phyloP scores from a whole-genome alignment of 2,797 vertebrate species.

The Euthynnus affinis region DNA sequence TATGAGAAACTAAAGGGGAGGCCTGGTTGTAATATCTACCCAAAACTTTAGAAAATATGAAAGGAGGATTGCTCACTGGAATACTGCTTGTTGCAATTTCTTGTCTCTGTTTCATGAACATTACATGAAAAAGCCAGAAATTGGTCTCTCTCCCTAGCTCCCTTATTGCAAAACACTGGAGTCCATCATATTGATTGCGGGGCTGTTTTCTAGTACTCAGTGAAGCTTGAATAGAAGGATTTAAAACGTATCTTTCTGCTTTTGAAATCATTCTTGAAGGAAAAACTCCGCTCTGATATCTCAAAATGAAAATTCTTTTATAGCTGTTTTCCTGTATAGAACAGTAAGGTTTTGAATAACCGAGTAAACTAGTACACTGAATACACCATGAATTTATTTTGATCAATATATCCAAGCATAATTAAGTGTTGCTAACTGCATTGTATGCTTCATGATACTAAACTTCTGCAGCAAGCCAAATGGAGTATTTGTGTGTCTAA shows the following conservation, averaged over 20 bases:
- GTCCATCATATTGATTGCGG: conserved; percentile 69
- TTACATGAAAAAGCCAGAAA: conserved; percentile 57
- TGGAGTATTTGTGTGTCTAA: background rate
- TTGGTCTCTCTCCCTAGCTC: conserved; percentile 23
- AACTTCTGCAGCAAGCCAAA: background rate
- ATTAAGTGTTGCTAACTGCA: background rate
- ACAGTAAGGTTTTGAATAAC: conserved; percentile 3
- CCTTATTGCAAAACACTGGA: conserved; percentile 60
- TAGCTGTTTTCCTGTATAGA: conserved; percentile 25
- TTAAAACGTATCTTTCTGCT: conserved; percentile 63
- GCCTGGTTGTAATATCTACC: conserved; percentile 8
- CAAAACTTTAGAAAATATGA: conserved; percentile 38
- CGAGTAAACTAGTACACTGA: background rate
- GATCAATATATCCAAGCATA: background rate
- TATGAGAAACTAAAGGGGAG: conserved; percentile 15
- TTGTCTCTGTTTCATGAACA: conserved; percentile 46
- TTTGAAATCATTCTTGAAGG: conserved; percentile 58
- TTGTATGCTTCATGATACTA: background rate
- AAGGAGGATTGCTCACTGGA: conserved; percentile 14
- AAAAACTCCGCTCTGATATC: conserved; percentile 52
- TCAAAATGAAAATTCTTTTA: conserved; percentile 34
- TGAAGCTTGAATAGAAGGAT: conserved; percentile 68
- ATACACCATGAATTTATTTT: conserved; percentile 8
- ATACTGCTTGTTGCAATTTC: conserved; percentile 41
- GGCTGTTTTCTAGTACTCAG: conserved; percentile 60